Base-by-base conservation (phyloP, 2,888 invertebrate genomes). In the Thalpophila matura region DNA sequence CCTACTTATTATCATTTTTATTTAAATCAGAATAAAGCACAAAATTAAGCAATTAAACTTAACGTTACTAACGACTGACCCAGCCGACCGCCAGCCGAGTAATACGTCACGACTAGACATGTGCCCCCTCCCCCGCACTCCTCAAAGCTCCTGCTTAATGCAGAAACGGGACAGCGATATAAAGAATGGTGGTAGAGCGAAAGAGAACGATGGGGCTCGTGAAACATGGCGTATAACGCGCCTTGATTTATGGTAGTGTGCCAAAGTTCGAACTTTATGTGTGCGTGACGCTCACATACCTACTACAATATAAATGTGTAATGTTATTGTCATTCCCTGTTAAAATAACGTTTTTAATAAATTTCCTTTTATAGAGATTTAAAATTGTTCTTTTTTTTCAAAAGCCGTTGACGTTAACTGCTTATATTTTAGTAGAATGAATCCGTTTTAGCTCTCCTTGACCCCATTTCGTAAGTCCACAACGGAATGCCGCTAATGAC, bases 201-300 rank as follows among this genome's bases (percentile, higher is more conserved):
- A 84, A 89, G 91, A 89, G 92, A 93, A 81, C 82, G 87, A 84
- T 82, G 79, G 84, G 87, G 85, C 91, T 90, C 88, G 91, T 95
- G 93, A 94, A 95, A 95, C 95, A 95, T 95, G 95, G 95, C 95
- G 95, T 91, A 95, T 93, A 94, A 95, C 95, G 95, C 95, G 95
- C 94, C 95, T 93, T 95, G 95, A 95, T 95, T 95, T 94, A 95
- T 95, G 87, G 88, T 91, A 90, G 90, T 91, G 90, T 93, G 93
- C 94, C 94, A 93, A 95, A 95, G 91, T 94, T 92, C 90, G 90
- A 91, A 91, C 83, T 91, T 92, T 90, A 91, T 91, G 92, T 92
- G 89, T 91, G 92, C 89, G 91, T 91, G 87, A 89, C 84, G 87
- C 66, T 84, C 86, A 78, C 77, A 77, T 78, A 78, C 74, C 69